phyloP scores from a whole-genome alignment of 2,888 invertebrate species.

The Neoascia interrupta region DNA sequence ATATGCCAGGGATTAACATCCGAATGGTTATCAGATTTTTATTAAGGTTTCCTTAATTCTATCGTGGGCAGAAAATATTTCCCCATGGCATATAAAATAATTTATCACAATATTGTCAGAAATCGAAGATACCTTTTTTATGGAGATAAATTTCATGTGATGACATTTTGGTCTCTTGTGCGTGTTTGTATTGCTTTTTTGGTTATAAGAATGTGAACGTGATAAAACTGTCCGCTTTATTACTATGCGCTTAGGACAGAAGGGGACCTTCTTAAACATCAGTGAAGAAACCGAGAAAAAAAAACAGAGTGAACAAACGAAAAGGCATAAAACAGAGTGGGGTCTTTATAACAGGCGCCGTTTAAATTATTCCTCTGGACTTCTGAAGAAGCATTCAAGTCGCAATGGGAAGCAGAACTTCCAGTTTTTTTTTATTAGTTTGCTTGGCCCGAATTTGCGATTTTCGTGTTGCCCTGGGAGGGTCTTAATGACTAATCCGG shows the following conservation, averaged over 20 bases:
- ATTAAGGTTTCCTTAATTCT: constrained; percentile 32
- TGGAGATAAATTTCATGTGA: constrained; percentile 67
- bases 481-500: constrained; percentile 66
- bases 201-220: constrained; percentile 60
- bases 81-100: constrained; percentile 48
- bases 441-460: constrained; percentile 48
- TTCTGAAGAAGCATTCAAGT: constrained; percentile 68
- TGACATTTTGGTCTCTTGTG: constrained; percentile 64
- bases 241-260: constrained; percentile 51
- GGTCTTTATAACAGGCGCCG: constrained; percentile 70
- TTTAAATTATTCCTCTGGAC: constrained; percentile 68
- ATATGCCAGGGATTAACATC: constrained; percentile 57
- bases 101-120: constrained; percentile 70
- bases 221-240: constrained; percentile 68
- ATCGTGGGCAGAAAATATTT: constrained; percentile 42
- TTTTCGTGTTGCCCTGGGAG: constrained; percentile 37
- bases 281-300: constrained; percentile 17
- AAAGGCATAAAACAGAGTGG: constrained; percentile 65
- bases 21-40: constrained; percentile 61
- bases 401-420: constrained; percentile 67
- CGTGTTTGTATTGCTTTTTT: constrained; percentile 55
- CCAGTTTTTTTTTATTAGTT: constrained; percentile 38
- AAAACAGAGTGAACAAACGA: neutral
- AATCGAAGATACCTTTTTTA: constrained; percentile 69
- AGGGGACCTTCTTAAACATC: constrained; percentile 49